phyloP scores from a whole-genome alignment of 1,140 invertebrate genomes.

The Chrysomallon squamiferum region DNA sequence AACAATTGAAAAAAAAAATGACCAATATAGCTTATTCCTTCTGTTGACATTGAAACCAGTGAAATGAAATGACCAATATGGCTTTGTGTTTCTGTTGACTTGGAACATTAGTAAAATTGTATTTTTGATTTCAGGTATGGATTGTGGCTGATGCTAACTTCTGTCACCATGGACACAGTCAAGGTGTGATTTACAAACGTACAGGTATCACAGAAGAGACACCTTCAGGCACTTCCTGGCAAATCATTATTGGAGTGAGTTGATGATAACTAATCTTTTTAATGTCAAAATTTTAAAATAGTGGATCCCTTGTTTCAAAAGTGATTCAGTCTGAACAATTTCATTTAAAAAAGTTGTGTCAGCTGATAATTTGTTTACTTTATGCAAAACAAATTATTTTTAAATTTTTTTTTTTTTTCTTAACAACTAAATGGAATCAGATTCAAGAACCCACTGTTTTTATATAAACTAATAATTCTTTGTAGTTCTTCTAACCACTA shows the following conservation, averaged over 20 bases:
- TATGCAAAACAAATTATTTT: neutral
- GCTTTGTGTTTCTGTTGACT: no score
- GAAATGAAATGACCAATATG: no score
- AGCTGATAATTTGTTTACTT: neutral
- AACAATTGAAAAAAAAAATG: no score
- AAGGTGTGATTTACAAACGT: constrained; percentile 76
- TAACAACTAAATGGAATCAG: neutral
- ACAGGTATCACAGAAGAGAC: constrained; percentile 75
- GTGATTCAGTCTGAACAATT: neutral
- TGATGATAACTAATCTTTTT: neutral
- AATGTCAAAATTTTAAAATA: neutral
- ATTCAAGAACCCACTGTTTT: neutral
- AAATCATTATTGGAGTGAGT: constrained; percentile 74
- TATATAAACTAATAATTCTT: no score
- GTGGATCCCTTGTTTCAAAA: neutral
- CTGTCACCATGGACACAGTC: constrained; percentile 58
- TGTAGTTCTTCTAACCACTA: no score
- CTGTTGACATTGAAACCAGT: no score
- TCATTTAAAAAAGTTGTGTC: neutral
- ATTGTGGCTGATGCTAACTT: constrained; percentile 66
- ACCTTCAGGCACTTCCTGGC: constrained; percentile 79
- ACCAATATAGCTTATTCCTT: no score
- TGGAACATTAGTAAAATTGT: no score
- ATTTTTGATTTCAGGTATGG: constrained; percentile 68
- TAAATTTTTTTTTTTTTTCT: neutral